Conservation (phyloP, 1,140 invertebrate genomes). For the Ostrea denselamellosa region DNA sequence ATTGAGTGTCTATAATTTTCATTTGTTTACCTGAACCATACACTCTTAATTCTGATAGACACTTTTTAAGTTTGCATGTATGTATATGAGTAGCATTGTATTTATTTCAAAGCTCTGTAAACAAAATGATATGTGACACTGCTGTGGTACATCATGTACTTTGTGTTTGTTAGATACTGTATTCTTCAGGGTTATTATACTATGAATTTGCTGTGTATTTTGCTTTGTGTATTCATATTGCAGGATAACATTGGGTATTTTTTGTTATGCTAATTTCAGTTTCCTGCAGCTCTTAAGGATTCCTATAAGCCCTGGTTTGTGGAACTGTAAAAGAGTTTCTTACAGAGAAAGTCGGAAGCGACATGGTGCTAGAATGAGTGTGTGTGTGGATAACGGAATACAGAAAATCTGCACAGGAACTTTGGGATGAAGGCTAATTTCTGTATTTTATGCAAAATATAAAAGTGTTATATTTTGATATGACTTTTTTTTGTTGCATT, state of each 20-base stretch:
- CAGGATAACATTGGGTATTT: neutral
- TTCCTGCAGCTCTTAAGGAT: constrained; percentile 56
- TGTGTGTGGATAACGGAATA: neutral
- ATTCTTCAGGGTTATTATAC: no score
- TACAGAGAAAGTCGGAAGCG: neutral
- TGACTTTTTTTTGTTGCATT: neutral
- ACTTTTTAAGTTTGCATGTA: no score
- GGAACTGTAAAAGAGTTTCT: constrained; percentile 43
- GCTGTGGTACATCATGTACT: no score
- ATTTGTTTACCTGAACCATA: no score
- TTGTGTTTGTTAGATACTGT: no score
- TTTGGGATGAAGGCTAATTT: neutral
- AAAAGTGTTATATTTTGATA: neutral
- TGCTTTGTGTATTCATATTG: no score
- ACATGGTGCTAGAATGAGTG: neutral
- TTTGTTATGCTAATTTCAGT: constrained; percentile 52
- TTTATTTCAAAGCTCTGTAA: no score
- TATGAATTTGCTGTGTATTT: no score
- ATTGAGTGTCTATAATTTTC: no score
- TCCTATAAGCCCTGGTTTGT: constrained; percentile 64
- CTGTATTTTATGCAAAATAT: neutral
- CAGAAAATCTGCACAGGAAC: neutral
- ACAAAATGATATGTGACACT: no score
- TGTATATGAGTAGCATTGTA: no score
- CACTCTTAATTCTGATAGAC: no score